Percentiles rank a stretch among this genome's conserved stretches.
These are phyloP conservation scores for Agriotes lineatus DNA, from an alignment of 2,888 invertebrate species.

Conservation along the genomic window DNA sequence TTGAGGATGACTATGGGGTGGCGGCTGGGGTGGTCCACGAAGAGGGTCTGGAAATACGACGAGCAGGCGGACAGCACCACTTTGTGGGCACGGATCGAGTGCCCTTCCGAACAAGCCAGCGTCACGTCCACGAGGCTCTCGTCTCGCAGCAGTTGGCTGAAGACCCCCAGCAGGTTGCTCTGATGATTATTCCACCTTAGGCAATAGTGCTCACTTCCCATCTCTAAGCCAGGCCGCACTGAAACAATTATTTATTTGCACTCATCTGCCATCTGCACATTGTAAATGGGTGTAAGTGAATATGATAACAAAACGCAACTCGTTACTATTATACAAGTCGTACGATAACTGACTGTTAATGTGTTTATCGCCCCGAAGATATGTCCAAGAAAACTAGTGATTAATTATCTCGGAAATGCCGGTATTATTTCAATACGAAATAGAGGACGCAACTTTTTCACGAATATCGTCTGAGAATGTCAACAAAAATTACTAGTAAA, in stretches of 20 bases:
- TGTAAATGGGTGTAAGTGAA: no score
- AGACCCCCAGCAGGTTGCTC: slow-evolving; percentile 97
- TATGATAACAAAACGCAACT: neutral
- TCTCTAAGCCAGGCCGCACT: slow-evolving; percentile 93
- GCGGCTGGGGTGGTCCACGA: slow-evolving; percentile 92
- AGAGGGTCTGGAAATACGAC: slow-evolving; percentile 93
- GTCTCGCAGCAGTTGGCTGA: slow-evolving; percentile 95
- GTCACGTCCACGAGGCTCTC: slow-evolving; percentile 97
- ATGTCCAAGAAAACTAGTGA: no score
- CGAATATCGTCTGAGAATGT: no score
- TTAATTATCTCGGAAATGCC: no score
- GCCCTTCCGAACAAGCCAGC: slow-evolving; percentile 95
- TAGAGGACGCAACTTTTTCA: no score
- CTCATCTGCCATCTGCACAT: neutral
- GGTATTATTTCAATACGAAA: no score
- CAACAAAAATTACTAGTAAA: no score
- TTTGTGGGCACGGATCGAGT: slow-evolving; percentile 93
- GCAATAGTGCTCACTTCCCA: slow-evolving; percentile 99
- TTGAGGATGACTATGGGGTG: slow-evolving; percentile 95
- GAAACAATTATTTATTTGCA: slow-evolving; percentile 57
- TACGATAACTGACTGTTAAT: no score
- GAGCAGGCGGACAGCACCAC: slow-evolving; percentile 96
- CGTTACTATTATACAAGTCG: neutral
- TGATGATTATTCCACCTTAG: slow-evolving; percentile 99
- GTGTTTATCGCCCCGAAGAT: no score